Evolutionary conservation across 1,140 invertebrate species (phyloP), one percentile per base, ranked within the genome.

Genomic region (Dendroctonus ponderosae): DNA sequence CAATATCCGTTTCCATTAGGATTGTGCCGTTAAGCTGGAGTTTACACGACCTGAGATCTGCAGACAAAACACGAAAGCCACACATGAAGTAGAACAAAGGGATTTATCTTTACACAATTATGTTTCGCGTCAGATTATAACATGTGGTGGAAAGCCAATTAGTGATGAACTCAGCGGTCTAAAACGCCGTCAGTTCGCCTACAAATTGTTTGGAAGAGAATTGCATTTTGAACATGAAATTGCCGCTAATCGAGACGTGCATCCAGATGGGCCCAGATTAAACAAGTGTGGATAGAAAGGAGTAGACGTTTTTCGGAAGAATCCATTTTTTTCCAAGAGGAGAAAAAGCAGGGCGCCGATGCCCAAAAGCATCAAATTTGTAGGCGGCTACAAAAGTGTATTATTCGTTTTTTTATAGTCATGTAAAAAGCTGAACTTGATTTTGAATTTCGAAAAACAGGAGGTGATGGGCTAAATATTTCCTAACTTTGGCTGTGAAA

Each of bases 61-160:
- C 59, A 63, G 42, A 54, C 61, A 66, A 48, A 66, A 66, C 54
- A 58, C 49, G 46, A 63, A 54, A 43, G 53, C 61, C 61, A 63
- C 61, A 66, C 70, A 72, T 66, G 62, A 14, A 68, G 62, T 62
- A 75, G 71, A 73, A 76, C 73, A 76, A 76, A 76, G 70, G 71
- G 61, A 63, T 73, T 75, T 71, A 73, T 75, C 73, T 74, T 60
- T 74, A 72, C 69, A 74, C 74, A 75, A 76, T 76, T 76, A 76
- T 76, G 74, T 75, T 73, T 68, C 68, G 72, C 71, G 74, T 76
- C 73, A 70, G 71, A 74, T 75, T 76, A 76, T 76, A 75, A 76
- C 74, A 73, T 76, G 74, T 73, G 73, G 72, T 71, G 69, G 72
- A 73, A 74, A 75, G 73, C 72, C 74, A 76, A 76, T 76, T 76